phyloP scores from a whole-genome alignment of 2,797 vertebrate genomes.

The Borostomias antarcticus region DNA sequence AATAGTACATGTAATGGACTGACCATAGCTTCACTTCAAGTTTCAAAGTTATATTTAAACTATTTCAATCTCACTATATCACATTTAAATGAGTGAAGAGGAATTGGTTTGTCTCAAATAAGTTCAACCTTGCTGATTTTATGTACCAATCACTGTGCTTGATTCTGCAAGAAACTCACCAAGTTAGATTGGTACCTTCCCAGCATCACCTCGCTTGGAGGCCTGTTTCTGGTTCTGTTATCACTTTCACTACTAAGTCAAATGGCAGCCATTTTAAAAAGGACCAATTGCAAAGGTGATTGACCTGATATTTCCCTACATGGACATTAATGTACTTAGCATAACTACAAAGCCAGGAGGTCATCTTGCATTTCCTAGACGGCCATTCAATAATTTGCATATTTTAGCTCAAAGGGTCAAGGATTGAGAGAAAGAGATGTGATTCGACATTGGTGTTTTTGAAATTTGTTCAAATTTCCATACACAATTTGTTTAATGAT shows the following conservation, averaged over 20 bases:
- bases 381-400: not conserved
- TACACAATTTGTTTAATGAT: not conserved
- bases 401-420: no score
- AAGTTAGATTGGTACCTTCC: not conserved
- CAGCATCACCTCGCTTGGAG: no score
- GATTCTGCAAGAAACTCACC: not conserved
- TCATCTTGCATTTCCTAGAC: not conserved
- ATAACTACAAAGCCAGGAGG: no score
- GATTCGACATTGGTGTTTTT: not conserved
- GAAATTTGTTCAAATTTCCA: not conserved
- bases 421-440: not conserved
- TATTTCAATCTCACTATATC: no score
- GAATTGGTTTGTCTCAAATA: no score
- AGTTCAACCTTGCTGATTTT: not conserved
- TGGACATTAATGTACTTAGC: no score
- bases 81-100: no score
- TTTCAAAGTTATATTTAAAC: constrained; percentile 7
- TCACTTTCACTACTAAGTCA: not conserved
- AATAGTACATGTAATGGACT: no score
- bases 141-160: not conserved
- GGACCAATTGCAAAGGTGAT: not conserved
- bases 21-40: no score
- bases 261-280: not conserved
- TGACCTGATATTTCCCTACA: not conserved
- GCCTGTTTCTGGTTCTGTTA: no score